Evolutionary conservation across 2,113 vertebrate genomes (phyloP).

Genomic region (Leiothrix lutea): DNA sequence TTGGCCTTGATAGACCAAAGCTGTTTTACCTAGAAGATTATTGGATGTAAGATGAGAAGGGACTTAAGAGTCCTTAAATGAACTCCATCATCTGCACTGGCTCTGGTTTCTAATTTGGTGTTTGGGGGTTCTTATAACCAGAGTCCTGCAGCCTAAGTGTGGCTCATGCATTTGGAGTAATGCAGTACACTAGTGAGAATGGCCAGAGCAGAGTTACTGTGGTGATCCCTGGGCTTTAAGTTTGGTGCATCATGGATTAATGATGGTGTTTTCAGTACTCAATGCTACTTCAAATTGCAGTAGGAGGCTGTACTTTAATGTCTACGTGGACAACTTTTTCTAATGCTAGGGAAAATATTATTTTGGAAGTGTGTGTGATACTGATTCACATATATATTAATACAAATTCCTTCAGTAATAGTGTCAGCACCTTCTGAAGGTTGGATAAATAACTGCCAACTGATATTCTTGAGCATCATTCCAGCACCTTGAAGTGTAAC

Average conservation of each 20-base stretch:
- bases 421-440: neutral
- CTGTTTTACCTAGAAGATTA: neutral
- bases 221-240: neutral
- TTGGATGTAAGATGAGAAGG: conserved; percentile 9
- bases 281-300: neutral
- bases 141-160: neutral
- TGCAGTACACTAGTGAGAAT: neutral
- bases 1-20: neutral
- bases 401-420: neutral
- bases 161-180: neutral
- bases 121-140: neutral
- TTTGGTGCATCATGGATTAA: neutral
- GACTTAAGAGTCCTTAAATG: neutral
- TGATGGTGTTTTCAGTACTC: neutral
- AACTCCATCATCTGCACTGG: neutral
- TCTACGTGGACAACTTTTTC: neutral
- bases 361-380: neutral
- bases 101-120: conserved; percentile 10
- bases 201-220: neutral
- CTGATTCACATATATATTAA: neutral
- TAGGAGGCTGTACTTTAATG: neutral
- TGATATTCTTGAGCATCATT: neutral
- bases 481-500: neutral
- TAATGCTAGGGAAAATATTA: neutral
- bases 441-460: neutral